phyloP scores from a whole-genome alignment of 2,797 vertebrate species.

The Lepidocolaptes lacrymiger region DNA sequence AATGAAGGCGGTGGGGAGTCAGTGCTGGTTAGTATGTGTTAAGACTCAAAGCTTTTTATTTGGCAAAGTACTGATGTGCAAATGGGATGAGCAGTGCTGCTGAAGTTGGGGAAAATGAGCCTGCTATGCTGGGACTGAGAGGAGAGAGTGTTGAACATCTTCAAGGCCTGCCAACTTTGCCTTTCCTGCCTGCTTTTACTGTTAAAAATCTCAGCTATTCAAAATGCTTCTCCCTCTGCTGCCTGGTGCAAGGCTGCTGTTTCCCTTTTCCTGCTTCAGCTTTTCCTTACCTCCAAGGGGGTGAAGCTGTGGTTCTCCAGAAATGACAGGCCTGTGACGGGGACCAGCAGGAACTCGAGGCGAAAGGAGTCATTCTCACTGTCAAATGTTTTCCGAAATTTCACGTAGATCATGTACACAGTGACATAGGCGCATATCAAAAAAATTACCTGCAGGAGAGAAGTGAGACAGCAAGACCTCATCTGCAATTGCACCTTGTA shows the following conservation, averaged over 20 bases:
- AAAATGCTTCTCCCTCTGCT: background rate
- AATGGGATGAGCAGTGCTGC: background rate
- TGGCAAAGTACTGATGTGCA: background rate
- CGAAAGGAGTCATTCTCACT: constrained; percentile 91
- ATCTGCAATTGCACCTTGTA: background rate
- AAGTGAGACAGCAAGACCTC: background rate
- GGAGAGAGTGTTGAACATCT: background rate
- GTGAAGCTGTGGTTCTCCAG: constrained; percentile 92
- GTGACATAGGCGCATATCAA: constrained; percentile 89
- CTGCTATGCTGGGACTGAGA: background rate
- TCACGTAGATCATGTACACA: constrained; percentile 91
- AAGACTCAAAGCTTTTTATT: background rate
- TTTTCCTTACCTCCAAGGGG: constrained; percentile 86
- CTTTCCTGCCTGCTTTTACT: background rate
- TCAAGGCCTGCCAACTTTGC: background rate
- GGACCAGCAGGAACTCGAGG: constrained; percentile 92
- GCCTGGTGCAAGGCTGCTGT: background rate
- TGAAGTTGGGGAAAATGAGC: background rate
- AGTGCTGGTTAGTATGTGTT: background rate
- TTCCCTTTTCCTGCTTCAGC: background rate
- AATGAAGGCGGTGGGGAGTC: background rate
- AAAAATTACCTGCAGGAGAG: constrained; percentile 86
- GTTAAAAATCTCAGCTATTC: background rate
- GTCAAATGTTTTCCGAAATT: constrained; percentile 86
- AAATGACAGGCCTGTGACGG: constrained; percentile 90